Percentiles rank a stretch among this genome's conserved stretches.
Conservation (phyloP, 2,888 invertebrate species). For the Chrysodeixis includens region DNA sequence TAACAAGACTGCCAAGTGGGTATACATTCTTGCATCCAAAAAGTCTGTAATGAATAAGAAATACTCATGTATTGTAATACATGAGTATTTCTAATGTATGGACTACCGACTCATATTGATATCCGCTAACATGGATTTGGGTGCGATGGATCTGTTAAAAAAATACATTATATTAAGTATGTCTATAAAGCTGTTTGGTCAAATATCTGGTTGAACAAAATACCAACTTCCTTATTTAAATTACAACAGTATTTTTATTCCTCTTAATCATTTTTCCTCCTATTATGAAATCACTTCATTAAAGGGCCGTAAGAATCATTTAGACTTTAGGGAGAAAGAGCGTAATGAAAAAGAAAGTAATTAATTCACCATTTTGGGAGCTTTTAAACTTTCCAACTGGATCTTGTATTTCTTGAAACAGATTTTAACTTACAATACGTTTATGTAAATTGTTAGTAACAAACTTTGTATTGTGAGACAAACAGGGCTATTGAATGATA, state of each 20-base stretch:
- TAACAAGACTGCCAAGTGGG: no score
- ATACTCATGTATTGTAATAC: no score
- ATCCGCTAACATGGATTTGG: no score
- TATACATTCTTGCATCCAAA: no score
- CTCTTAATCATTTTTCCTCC: conserved; percentile 18
- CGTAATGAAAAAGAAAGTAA: conserved; percentile 38
- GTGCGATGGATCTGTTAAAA: no score
- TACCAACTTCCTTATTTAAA: background rate
- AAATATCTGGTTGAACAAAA: background rate
- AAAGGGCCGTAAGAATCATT: conserved; percentile 27
- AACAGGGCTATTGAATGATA: conserved; percentile 17
- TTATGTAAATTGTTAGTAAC: background rate
- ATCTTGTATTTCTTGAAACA: conserved; percentile 12
- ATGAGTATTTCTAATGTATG: no score
- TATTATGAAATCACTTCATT: conserved; percentile 41
- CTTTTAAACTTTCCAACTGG: conserved; percentile 31
- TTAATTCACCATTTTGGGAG: conserved; percentile 45
- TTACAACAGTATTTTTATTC: conserved; percentile 9
- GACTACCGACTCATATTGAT: no score
- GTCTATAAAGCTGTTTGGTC: no score
- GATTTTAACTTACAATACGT: background rate
- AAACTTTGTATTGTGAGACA: no score
- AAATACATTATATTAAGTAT: no score
- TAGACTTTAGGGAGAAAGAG: conserved; percentile 24
- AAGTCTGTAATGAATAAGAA: no score